Base-by-base conservation (phyloP, 1,140 invertebrate species). In the Tetramorium parvispinum region DNA sequence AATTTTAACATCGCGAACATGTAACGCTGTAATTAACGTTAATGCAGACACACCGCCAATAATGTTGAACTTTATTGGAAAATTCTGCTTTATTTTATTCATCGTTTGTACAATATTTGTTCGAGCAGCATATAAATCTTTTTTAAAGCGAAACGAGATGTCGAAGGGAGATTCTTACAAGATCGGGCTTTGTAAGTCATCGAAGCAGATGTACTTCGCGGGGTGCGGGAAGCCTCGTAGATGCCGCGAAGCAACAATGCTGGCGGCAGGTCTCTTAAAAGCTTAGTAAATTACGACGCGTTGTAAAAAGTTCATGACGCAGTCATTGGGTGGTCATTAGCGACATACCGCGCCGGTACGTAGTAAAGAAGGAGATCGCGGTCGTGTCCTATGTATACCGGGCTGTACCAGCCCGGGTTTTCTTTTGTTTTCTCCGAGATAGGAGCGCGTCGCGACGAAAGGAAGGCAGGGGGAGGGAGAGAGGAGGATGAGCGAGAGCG, bases 281-380 rank as follows among this genome's bases (percentile, higher is more conserved):
- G 86, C n/a, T 27, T 49, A 16, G n/a, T 81, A 87, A 88, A 88
- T 81, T 88, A 66, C 63, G 73, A 37, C 53, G 43, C 21, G 51
- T 61, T 37, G 32, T 76, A 68, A 87, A 76, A 88, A 65, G 70
- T 75, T 51, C 76, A 86, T 88, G 88, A 91, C 77, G 87, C 81
- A 77, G 85, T 91, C 88, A 91, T 91, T 83, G 75, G 70, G 61
- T 83, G 88, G 81, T 88, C 87, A 91, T 91, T 91, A 91, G 76
- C 87, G 88, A 91, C 89, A 85, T 68, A 55, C 24, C 63, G 83
- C 37, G 70, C 63, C 61, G 81, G 73, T 86, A 61, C 24, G 16
- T 4, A 65, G 13, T 27, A 66, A 51, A 78, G 78, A 63, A 32
- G 18, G 27, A 63, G 53, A 61, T 49, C 43, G 77, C 76, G n/a